Base-by-base conservation (phyloP, 2,888 invertebrate species). In the Morpho helenor region DNA sequence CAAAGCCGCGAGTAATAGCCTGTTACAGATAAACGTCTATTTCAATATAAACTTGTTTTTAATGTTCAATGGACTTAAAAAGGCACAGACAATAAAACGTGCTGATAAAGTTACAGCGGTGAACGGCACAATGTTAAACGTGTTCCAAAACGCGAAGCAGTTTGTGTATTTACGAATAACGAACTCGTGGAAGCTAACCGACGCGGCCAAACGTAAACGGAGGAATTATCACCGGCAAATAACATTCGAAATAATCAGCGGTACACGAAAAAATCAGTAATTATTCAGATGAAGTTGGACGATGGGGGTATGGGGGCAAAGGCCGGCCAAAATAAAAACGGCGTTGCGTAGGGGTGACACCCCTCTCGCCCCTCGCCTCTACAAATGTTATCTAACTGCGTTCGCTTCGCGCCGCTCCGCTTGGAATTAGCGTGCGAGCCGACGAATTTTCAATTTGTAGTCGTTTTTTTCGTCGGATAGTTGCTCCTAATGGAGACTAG, bases 261-360 rank as follows among this genome's bases (percentile, higher is more conserved):
- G 89, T 86, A 89, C 89, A 89, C 87, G 87, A 85, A 88, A 90
- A 90, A 88, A 90, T 88, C 89, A 88, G 89, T 90, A 90, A 90
- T 90, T 90, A 90, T 90, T 90, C 90, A 89, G 90, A 90, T 90
- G 89, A 90, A 89, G 90, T 90, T 87, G 89, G 88, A 88, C 88
- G 86, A 86, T 81, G 88, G 88, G 87, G 88, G 84, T 80, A 77
- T 79, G 86, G 86, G 87, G 87, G 85, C 79, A 87, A 84, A 87
- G 89, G 87, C 85, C 84, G 87, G 85, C 84, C 87, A 84, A 90
- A 90, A 90, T 89, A 89, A 90, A 90, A 90, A 90, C 87, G 87
- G 82, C 82, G 85, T 87, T 89, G 90, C 90, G 90, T 89, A 89
- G 89, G 89, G 89, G 88, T 75, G 88, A 80, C 86, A 83, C 86